Conservation (phyloP, 2,888 invertebrate genomes). For the Yponomeuta plumbellus region DNA sequence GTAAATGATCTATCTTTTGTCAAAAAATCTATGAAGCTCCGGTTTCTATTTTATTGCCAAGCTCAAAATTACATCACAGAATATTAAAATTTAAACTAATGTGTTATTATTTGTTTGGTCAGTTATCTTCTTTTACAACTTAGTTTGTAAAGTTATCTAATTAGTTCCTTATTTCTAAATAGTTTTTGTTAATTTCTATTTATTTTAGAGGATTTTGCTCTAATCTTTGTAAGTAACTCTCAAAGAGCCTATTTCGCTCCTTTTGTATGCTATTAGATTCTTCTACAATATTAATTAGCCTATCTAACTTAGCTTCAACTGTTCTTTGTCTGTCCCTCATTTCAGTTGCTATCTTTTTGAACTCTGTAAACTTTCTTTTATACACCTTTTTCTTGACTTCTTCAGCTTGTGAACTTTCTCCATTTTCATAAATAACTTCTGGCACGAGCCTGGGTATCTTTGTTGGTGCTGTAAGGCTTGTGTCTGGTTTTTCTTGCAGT, state of each 20-base stretch:
- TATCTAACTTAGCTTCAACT: constrained; percentile 67
- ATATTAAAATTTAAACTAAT: not conserved
- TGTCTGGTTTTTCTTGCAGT: constrained; percentile 39
- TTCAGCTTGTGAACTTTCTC: constrained; percentile 39
- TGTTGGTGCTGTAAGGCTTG: not conserved
- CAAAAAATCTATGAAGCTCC: too few relatives aligned
- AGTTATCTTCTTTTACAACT: not conserved
- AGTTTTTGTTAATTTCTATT: not conserved
- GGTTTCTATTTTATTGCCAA: too few relatives aligned
- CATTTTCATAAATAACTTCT: constrained; percentile 11
- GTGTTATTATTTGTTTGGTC: not conserved
- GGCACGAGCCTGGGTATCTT: not conserved
- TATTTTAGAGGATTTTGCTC: not conserved
- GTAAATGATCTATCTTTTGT: too few relatives aligned
- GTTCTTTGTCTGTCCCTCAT: constrained; percentile 59
- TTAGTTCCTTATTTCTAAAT: not conserved
- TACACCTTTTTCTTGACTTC: constrained; percentile 48
- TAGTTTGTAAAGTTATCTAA: too few relatives aligned
- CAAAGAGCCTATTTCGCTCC: constrained; percentile 60
- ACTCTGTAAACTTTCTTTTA: constrained; percentile 52
- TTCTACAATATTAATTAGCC: constrained; percentile 62
- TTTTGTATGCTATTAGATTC: constrained; percentile 66
- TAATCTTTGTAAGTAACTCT: constrained; percentile 44
- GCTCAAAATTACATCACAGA: not conserved
- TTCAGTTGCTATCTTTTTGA: constrained; percentile 58